Conservation (phyloP, 2,888 invertebrate species). For the Petrolisthes cinctipes region DNA sequence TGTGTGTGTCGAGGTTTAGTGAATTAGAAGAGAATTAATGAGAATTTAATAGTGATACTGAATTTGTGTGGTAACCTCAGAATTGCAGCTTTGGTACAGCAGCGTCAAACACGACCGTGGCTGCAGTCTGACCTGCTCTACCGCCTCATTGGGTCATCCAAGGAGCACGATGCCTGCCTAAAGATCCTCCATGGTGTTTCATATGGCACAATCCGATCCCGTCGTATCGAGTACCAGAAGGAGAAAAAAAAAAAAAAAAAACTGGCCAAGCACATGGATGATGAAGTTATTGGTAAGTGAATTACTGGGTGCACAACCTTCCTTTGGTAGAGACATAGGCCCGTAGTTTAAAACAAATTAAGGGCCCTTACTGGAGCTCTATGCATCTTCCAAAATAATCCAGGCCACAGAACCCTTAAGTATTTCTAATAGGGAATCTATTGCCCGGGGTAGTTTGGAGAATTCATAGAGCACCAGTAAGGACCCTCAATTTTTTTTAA, state of each 20-base stretch:
- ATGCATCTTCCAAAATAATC: too few relatives aligned
- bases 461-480: too few relatives aligned
- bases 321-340: neutral
- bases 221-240: constrained; percentile 27
- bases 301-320: neutral
- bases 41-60: too few relatives aligned
- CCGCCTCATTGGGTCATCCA: constrained; percentile 39
- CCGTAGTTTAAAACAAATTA: too few relatives aligned
- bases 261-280: neutral
- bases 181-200: constrained; percentile 44
- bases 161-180: constrained; percentile 45
- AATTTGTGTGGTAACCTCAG: neutral
- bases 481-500: too few relatives aligned
- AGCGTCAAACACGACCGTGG: constrained; percentile 48
- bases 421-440: too few relatives aligned
- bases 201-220: constrained; percentile 30
- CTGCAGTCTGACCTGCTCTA: constrained; percentile 50
- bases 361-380: too few relatives aligned
- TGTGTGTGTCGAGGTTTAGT: too few relatives aligned
- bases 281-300: constrained; percentile 32
- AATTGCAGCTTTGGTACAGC: constrained; percentile 41
- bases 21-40: too few relatives aligned
- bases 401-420: too few relatives aligned
- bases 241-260: neutral
- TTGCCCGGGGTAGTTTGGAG: too few relatives aligned